Conservation (phyloP, 2,797 vertebrate species). For the Tragelaphus oryx region DNA sequence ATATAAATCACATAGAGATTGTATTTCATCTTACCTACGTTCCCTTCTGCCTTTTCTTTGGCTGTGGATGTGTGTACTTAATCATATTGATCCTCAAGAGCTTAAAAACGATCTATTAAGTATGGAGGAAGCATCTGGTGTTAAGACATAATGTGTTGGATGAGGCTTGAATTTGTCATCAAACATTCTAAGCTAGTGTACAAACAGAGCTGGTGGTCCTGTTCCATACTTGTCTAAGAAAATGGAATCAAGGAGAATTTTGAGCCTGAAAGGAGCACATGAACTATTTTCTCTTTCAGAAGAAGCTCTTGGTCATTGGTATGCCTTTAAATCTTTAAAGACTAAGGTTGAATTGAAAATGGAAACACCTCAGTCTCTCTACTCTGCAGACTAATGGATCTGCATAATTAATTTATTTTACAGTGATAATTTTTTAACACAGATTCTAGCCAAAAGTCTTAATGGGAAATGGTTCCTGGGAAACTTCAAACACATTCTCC, state of each 20-base stretch:
- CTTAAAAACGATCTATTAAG: constrained; percentile 56
- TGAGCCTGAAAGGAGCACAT: neutral
- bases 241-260: neutral
- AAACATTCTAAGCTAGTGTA: neutral
- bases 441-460: constrained; percentile 17
- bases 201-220: neutral
- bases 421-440: constrained; percentile 6
- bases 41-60: constrained; percentile 53
- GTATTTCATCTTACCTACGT: constrained; percentile 30
- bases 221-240: neutral
- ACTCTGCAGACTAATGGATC: constrained; percentile 23
- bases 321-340: constrained; percentile 40
- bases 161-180: neutral
- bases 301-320: neutral
- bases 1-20: constrained; percentile 11
- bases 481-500: neutral
- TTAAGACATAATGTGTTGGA: neutral
- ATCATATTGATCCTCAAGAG: constrained; percentile 33
- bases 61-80: constrained; percentile 39
- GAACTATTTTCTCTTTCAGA: neutral
- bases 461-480: neutral
- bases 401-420: constrained; percentile 50
- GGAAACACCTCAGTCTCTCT: neutral
- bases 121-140: neutral
- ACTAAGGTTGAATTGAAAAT: neutral